phyloP scores from a whole-genome alignment of 2,113 vertebrate species.

The Ciconia stormi region DNA sequence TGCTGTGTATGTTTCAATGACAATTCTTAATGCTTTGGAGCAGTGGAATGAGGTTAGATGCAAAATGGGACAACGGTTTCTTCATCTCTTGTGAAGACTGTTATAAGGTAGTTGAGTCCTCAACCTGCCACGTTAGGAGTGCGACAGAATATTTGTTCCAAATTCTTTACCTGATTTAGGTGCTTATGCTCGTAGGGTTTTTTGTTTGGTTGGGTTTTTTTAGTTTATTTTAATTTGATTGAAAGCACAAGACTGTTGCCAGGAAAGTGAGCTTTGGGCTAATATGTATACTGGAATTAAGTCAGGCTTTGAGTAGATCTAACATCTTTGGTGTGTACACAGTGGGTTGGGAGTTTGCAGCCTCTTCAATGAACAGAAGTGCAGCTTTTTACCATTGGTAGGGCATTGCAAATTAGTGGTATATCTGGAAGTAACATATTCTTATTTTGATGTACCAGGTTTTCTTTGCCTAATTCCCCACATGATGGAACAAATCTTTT shows the following conservation, averaged over 20 bases:
- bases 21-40: not conserved
- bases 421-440: not conserved
- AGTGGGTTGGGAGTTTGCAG: not conserved
- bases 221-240: not conserved
- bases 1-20: not conserved
- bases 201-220: not conserved
- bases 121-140: not conserved
- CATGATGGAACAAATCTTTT: not conserved
- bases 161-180: not conserved
- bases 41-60: not conserved
- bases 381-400: not conserved
- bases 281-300: not conserved
- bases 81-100: not conserved
- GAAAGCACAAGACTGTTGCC: not conserved
- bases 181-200: not conserved
- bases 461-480: not conserved
- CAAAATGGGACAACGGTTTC: not conserved
- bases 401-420: not conserved
- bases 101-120: not conserved
- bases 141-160: not conserved
- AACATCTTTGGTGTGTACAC: not conserved
- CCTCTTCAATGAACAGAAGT: accelerated
- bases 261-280: not conserved
- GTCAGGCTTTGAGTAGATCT: not conserved
- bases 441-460: constrained; percentile 13